Conservation (phyloP, 2,113 vertebrate genomes). For the Erpornis zantholeuca region DNA sequence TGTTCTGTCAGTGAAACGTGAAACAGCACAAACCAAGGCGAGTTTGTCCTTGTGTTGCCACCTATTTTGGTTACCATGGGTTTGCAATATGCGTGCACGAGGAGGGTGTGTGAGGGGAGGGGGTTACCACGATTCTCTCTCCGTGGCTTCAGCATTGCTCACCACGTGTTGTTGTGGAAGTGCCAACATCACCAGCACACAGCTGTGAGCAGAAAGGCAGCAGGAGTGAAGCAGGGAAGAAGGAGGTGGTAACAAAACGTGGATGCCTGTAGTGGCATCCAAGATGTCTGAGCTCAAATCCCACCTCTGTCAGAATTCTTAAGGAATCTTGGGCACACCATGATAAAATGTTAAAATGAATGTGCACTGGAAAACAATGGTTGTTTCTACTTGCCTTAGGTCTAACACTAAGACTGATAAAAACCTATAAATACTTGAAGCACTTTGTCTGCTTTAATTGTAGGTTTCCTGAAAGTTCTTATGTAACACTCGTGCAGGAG, state of each 20-base stretch:
- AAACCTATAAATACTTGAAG: not conserved
- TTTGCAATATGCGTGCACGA: not conserved
- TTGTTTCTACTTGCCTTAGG: not conserved
- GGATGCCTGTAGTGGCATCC: not conserved
- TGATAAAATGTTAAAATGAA: not conserved
- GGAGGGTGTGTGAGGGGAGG: not conserved
- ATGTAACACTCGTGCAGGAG: not conserved
- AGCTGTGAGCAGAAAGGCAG: not conserved
- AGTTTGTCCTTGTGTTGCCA: not conserved
- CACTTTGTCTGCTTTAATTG: not conserved
- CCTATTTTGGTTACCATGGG: not conserved
- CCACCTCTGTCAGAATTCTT: not conserved
- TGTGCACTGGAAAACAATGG: not conserved
- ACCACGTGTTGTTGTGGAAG: rapidly evolving
- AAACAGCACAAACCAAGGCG: not conserved
- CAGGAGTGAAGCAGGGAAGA: not conserved
- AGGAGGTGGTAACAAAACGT: rapidly evolving
- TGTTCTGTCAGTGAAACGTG: not conserved
- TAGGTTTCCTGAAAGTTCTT: not conserved
- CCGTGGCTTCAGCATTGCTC: not conserved
- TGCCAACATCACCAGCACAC: not conserved
- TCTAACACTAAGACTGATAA: not conserved
- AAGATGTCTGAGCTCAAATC: not conserved
- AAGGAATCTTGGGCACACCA: not conserved
- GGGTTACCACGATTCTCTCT: not conserved